Base-by-base conservation (phyloP, 2,113 vertebrate species). In the Cryptotis parvus region DNA sequence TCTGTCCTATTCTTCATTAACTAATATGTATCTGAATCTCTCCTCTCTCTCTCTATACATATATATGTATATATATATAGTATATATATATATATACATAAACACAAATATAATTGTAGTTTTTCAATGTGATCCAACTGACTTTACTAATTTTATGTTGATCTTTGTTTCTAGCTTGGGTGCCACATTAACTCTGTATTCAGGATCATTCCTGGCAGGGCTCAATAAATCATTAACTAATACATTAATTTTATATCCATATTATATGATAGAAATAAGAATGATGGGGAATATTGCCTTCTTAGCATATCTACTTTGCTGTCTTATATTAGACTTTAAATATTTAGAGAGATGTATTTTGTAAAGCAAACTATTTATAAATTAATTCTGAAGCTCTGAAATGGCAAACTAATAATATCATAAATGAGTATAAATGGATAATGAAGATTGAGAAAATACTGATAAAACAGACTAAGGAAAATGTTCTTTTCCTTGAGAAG, bases 271-370 rank as follows among this genome's bases (percentile, higher is more conserved):
- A 65, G 73, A 22, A 74, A 89, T 72, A 37, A 7, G 16, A 2
- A 78, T 8, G 6, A 3, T 1, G 31, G 4, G 81, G 43, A 69
- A 55, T 3, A 78, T 49, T 52, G 11, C 45, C 37, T 74, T 58
- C 58, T 89, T 39, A 69, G 6, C 24, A 2, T 0, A 6, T 75
- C 18, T 20, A 72, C 16, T 58, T 8, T 49, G 0, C 0, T 52
- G 6, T 5, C 93, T 93, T 93, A n/a, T 63, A 41, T 61, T 77
- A 90, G 77, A 69, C 11, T 49, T 37, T 74, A 69, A 84, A 24
- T 84, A 11, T 82, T 72, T 20, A 70, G 29, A 55, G 9, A 45
- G 12, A 29, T 27, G 2, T 0, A 58, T n/a, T 63, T 84, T 95
- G 5, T 74, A 78, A 81, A 90, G 9, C 33, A 27, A 49, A 52